Percentiles rank a stretch among this genome's conserved stretches.
These are phyloP conservation scores for Urophycis tenuis DNA, from an alignment of 2,797 vertebrate genomes.

Conservation along the genomic window DNA sequence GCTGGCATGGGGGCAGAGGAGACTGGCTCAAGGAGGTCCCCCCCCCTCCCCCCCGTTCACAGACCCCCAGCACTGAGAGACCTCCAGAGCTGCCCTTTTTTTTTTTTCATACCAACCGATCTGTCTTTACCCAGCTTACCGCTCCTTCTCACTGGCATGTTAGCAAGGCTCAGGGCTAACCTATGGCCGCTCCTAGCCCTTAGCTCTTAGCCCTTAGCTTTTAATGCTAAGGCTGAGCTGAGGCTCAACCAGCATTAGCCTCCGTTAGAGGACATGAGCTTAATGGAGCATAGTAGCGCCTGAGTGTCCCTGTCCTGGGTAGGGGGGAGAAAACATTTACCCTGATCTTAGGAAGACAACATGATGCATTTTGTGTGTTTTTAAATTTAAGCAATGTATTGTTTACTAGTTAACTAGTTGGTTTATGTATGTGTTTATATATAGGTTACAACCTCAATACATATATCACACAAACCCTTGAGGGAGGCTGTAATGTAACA, in stretches of 20 bases:
- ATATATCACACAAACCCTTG: neutral
- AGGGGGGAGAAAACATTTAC: neutral
- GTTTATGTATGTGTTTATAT: too few species aligned
- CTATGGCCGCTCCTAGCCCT: constrained; percentile 24
- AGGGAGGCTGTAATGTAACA: too few species aligned
- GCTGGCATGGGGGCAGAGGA: constrained; percentile 37
- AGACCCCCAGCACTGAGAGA: constrained; percentile 43
- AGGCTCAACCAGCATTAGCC: constrained; percentile 2
- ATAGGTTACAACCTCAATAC: neutral
- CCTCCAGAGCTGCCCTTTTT: constrained; percentile 39
- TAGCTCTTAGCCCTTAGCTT: constrained; percentile 21
- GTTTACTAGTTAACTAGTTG: too few species aligned
- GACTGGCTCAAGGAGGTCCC: neutral
- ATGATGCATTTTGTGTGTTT: neutral
- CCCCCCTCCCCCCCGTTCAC: neutral
- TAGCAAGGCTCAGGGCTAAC: constrained; percentile 37
- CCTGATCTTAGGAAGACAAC: neutral
- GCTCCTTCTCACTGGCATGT: constrained; percentile 35
- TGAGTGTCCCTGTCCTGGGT: neutral
- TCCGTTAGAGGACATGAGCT: neutral
- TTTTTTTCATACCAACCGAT: constrained; percentile 13
- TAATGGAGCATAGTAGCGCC: neutral
- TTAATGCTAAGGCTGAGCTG: neutral
- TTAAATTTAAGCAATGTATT: neutral
- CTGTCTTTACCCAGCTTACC: constrained; percentile 11